Base-by-base conservation (phyloP, 2,888 invertebrate species). In the Caenorhabditis macrosperma region DNA sequence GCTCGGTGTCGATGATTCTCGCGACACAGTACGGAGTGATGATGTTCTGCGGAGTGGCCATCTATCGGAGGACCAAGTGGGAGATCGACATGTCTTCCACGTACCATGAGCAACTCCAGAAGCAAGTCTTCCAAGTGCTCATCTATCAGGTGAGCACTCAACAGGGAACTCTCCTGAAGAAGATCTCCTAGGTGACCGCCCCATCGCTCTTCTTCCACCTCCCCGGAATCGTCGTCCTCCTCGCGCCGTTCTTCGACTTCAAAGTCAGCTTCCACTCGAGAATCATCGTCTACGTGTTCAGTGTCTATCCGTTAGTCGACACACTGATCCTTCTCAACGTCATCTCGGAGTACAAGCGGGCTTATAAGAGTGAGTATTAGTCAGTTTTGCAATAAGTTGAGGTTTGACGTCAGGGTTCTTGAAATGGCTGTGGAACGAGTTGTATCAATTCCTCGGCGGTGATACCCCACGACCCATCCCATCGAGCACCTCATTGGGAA, bases 201-300 rank as follows among this genome's bases (percentile, higher is more conserved):
- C 69, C 69, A 15, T 54, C 69, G 0, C 30, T 69, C n/a, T 22
- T 69, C 15, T 69, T 69, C 61, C 69, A 69, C 33, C 10, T 61
- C 15, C 69, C 69, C 5, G 60, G 50, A 1, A 15, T 54, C 30
- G 52, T 60, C 4, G 69, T 69, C 2, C 54, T 60, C 28, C 22
- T 44, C n/a, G 71, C 71, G 2, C 71, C 71, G 20, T 71, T 71
- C 50, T 12, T 61, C 10, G 61, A 71, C 22, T 7, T 61, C 7
- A 30, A 54, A 17, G 24, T 71, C 17, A 54, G 54, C 10, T 41
- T 71, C 52, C 71, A 71, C n/a, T 71, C 71, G 6, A 46, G 61
- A 24, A 61, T 71, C 33, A 61, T 71, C 10, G 61, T 61, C 35
- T 61, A 60, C 20, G 28, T 61, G 12, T 71, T 71, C 54, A 71